These are phyloP conservation scores for Hypomecis atomaria DNA, from an alignment of 2,888 invertebrate species.

Conservation along the genomic window DNA sequence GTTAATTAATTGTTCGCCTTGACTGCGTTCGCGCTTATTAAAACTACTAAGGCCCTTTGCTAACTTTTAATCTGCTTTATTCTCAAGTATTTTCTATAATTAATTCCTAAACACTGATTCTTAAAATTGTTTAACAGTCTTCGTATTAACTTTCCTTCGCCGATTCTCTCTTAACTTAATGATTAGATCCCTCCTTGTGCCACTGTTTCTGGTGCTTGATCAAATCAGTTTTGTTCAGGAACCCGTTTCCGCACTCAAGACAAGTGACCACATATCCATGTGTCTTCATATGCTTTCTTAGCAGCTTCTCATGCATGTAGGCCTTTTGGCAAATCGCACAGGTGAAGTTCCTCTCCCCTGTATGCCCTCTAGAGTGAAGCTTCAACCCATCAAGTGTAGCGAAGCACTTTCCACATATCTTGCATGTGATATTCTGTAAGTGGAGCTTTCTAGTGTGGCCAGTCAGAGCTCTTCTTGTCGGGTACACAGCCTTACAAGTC, in stretches of 20 bases:
- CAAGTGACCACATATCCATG: constrained; percentile 68
- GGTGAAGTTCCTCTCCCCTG: constrained; percentile 72
- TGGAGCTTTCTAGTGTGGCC: constrained; percentile 74
- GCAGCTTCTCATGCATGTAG: constrained; percentile 73
- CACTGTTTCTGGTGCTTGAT: constrained; percentile 73
- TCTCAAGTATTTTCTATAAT: too few species aligned
- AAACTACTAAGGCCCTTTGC: too few species aligned
- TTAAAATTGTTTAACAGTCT: too few species aligned
- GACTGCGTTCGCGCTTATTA: too few species aligned
- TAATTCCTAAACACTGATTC: too few species aligned
- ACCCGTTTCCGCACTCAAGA: constrained; percentile 68
- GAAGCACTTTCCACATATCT: constrained; percentile 72
- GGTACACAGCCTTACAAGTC: constrained; percentile 63
- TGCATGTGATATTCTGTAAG: constrained; percentile 72
- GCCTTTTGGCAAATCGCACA: constrained; percentile 72
- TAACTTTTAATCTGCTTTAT: too few species aligned
- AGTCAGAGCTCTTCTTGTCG: constrained; percentile 68
- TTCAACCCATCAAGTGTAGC: constrained; percentile 68
- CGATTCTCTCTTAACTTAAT: too few species aligned
- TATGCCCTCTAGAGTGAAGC: constrained; percentile 72
- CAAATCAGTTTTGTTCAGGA: constrained; percentile 68
- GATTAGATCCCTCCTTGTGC: constrained; percentile 47
- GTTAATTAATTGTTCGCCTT: too few species aligned
- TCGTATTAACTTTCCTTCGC: too few species aligned
- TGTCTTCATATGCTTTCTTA: constrained; percentile 73